Conservation (phyloP, 2,797 vertebrate species). For the Sphaeramia orbicularis region DNA sequence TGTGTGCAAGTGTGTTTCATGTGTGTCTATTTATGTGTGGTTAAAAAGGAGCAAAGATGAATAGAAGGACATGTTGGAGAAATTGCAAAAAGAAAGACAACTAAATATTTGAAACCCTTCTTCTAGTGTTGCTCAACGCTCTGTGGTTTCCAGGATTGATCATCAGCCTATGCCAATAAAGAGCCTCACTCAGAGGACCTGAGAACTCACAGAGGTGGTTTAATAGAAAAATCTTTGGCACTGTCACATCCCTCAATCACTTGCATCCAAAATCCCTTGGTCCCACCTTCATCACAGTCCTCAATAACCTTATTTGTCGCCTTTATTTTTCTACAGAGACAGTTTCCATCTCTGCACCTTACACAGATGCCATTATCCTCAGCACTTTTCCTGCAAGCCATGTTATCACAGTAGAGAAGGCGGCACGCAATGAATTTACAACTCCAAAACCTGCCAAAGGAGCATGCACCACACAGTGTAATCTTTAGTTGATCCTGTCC, state of each 20-base stretch:
- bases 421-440: conserved; percentile 61
- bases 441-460: conserved; percentile 59
- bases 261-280: conserved; percentile 63
- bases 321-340: conserved; percentile 70
- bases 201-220: conserved; percentile 45
- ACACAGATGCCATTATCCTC: conserved; percentile 58
- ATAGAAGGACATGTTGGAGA: conserved; percentile 16
- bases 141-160: conserved; percentile 51
- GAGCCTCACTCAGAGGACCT: conserved; percentile 38
- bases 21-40: conserved; percentile 16
- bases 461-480: conserved; percentile 38
- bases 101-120: conserved; percentile 23
- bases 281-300: conserved; percentile 72
- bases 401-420: conserved; percentile 54
- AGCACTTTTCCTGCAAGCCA: conserved; percentile 48
- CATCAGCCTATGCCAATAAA: conserved; percentile 53
- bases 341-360: conserved; percentile 51
- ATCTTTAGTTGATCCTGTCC: conserved; percentile 62
- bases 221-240: conserved; percentile 73
- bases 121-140: conserved; percentile 40
- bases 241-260: conserved; percentile 68
- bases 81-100: conserved; percentile 22
- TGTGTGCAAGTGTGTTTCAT: not conserved
- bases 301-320: conserved; percentile 74
- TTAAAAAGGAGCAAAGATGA: not conserved